Evolutionary conservation across 2,113 vertebrate species (phyloP).

Genomic region (Vulpes vulpes): DNA sequence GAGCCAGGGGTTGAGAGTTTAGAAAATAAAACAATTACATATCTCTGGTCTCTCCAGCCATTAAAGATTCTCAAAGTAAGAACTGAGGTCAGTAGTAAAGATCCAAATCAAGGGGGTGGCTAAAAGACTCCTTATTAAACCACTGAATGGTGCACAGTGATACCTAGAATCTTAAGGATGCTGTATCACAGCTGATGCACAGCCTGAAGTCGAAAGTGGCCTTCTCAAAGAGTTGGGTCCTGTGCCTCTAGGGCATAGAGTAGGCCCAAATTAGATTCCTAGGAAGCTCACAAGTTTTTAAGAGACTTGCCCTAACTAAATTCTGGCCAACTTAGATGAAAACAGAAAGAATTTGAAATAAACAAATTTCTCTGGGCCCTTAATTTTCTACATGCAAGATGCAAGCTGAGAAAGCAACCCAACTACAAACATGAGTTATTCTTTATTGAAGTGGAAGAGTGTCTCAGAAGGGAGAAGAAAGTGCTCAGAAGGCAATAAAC

Average conservation of each 20-base stretch:
- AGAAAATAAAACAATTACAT: not conserved
- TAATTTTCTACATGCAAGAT: not conserved
- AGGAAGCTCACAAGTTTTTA: not conserved
- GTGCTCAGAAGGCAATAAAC: not conserved
- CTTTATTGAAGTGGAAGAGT: not conserved
- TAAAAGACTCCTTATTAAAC: not conserved
- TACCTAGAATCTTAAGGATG: not conserved
- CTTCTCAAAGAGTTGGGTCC: not conserved
- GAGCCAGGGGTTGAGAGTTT: not conserved
- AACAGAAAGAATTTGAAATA: slow-evolving; percentile 2
- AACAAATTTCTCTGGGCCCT: not conserved
- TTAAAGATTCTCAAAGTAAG: slow-evolving; percentile 23
- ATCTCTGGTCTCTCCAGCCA: not conserved
- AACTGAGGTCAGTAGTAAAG: not conserved
- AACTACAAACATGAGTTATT: not conserved
- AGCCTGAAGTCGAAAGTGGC: not conserved
- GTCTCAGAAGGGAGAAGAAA: not conserved
- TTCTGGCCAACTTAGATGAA: not conserved
- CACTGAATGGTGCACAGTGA: not conserved
- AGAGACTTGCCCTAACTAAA: not conserved
- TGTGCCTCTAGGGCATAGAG: not conserved
- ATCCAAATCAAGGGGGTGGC: not conserved
- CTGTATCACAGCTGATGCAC: not conserved
- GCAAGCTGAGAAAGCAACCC: not conserved
- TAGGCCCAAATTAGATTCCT: not conserved